Evolutionary conservation across 2,888 invertebrate species (phyloP).

Genomic region (Ptilodon capucinus): DNA sequence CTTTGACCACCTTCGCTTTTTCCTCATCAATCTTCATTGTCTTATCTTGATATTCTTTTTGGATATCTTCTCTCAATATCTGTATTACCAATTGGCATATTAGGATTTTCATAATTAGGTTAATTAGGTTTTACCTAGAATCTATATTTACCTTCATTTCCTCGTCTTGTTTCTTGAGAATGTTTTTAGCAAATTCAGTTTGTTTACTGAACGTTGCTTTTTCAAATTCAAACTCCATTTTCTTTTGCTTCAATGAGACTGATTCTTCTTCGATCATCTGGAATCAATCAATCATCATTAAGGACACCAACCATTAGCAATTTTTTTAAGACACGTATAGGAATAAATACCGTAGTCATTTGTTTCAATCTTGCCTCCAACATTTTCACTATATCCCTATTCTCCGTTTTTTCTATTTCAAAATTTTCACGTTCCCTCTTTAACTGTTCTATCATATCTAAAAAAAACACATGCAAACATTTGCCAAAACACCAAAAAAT

Average conservation of each 20-base stretch:
- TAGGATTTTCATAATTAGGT: too few relatives aligned
- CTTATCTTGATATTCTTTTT: conserved; percentile 71
- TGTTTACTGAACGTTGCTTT: conserved; percentile 84
- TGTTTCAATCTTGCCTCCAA: conserved; percentile 83
- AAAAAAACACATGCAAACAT: conserved; percentile 15
- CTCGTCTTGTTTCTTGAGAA: conserved; percentile 82
- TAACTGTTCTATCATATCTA: conserved; percentile 81
- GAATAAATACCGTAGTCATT: conserved; percentile 74
- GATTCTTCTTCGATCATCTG: conserved; percentile 77
- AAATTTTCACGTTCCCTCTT: conserved; percentile 81
- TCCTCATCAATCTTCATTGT: conserved; percentile 66
- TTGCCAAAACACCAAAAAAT: too few relatives aligned
- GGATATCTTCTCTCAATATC: conserved; percentile 69
- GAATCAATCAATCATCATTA: conserved; percentile 12
- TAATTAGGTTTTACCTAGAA: too few relatives aligned
- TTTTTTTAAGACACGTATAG: background rate
- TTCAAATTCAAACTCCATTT: conserved; percentile 83
- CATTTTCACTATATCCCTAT: conserved; percentile 76
- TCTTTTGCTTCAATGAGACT: conserved; percentile 78
- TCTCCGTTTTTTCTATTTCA: conserved; percentile 80
- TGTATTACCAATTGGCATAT: conserved; percentile 22
- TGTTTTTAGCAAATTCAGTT: conserved; percentile 80
- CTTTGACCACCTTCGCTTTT: conserved; percentile 57
- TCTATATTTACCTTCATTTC: conserved; percentile 83
- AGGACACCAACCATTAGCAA: background rate